Evolutionary conservation across 2,888 invertebrate genomes (phyloP), one percentile per base, ranked within the genome.

Genomic region (Aelia acuminata): DNA sequence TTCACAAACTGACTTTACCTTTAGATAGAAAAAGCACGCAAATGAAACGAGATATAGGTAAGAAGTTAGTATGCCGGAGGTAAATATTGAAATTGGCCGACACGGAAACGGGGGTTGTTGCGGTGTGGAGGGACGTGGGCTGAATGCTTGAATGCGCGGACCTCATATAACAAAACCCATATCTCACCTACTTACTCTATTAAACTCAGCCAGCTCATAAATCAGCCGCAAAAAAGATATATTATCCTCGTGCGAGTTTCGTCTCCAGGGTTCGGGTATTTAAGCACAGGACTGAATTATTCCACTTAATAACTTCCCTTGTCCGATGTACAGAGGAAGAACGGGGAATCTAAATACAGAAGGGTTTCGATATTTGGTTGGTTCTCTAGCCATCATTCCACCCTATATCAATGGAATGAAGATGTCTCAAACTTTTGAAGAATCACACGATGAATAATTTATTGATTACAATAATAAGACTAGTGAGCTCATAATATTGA

Each of bases 131-230:
- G n/a, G n/a, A 80, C 80, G 80, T 80, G 80, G 13, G 43, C 43
- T 47, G 80, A 80, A 80, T 80, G 80, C n/a, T n/a, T n/a, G n/a
- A n/a, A n/a, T n/a, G n/a, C n/a, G n/a, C n/a, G 43, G 22, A n/a
- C 63, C 63, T 70, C 63, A 70, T 70, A 70, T 70, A 70, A 70
- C 63, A 31, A 35, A 70, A 70, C 63, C 63, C 63, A 70, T 70
- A 70, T 70, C 63, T 70, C 80, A 39, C 43, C 80, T 80, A 47
- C 80, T 47, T 80, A 47, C 80, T 80, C 80, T 80, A 80, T 80
- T 47, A 80, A 80, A 80, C 80, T 80, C 80, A 39, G 39, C 80
- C 63, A 70, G 31, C 63, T 70, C 63, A 70, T 70, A 70, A 70
- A 70, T 70, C 63, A 70, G 35, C 35, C 3, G 63, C 63, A 70